Evolutionary conservation across 1,140 invertebrate species (phyloP), one percentile per base, ranked within the genome.

Genomic region (Zeugodacus cucurbitae): DNA sequence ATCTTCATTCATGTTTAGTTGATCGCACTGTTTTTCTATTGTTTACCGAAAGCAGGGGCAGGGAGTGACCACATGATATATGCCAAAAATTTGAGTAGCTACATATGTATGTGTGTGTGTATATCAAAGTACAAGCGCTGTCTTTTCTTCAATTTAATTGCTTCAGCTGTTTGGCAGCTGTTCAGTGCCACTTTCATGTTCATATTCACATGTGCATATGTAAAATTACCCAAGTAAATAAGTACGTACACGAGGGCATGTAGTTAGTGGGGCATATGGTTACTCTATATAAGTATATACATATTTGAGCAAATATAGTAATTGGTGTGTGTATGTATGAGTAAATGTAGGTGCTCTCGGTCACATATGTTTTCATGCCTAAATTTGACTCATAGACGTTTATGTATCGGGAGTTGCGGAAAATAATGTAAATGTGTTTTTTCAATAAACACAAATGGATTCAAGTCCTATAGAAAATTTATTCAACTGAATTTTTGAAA

Each of bases 91-190:
- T 67, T 67, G 26, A 34, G 10, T 67, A 34, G 3, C 11, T 62
- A 22, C 58, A n/a, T 54, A 54, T 54, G 48, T 54, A 54, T 54
- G 14, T 59, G 5, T 59, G 6, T 59, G n/a, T 59, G n/a, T 22
- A 59, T 26, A 26, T 59, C 0, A 7, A 26, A 59, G 11, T 59
- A 14, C 14, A 74, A 5, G 70, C 10, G 8, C 8, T 37, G 70
- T 32, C 1, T 32, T 74, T 44, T 37, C 34, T 37, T 74, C 37
- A 70, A 5, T 44, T 74, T 74, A 22, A 74, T 41, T 74, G 37
- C 26, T 74, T 74, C 70, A 74, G 70, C 70, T 74, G 34, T 41
- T 74, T 41, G 34, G 37, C 70, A 74, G 37, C 70, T 74, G 70
- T 22, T 74, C 37, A 44, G 34, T 44, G 44, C 37, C 17, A 41